These are phyloP conservation scores for Myotis planiceps DNA, from an alignment of 2,797 vertebrate species.

Conservation along the genomic window DNA sequence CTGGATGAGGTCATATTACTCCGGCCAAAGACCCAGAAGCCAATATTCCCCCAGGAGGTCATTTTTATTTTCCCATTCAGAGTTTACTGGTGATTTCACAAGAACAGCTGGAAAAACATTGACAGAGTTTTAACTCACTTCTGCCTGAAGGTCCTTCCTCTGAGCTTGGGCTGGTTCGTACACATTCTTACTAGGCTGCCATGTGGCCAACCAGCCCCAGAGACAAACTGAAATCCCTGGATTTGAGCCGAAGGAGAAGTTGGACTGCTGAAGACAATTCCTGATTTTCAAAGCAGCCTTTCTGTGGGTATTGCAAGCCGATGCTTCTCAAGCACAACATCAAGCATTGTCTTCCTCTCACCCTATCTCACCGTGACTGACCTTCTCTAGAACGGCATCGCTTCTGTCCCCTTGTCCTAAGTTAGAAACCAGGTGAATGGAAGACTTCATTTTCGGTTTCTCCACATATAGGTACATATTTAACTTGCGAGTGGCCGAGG, in stretches of 20 bases:
- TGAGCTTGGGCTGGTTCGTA: neutral
- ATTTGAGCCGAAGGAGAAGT: neutral
- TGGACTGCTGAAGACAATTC: neutral
- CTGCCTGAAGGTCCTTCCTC: neutral
- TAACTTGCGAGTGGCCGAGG: neutral
- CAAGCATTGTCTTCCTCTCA: neutral
- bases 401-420: neutral
- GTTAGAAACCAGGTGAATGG: neutral
- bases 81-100: neutral
- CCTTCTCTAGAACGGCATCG: neutral
- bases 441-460: neutral
- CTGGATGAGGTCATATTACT: neutral
- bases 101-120: neutral
- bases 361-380: too few species aligned
- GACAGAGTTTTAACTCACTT: neutral
- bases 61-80: neutral
- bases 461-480: neutral
- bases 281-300: neutral
- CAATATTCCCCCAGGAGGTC: neutral
- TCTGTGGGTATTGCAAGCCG: neutral
- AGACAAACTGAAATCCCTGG: neutral
- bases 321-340: neutral
- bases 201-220: rapidly evolving
- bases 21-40: neutral
- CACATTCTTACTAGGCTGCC: neutral